Evolutionary conservation across 2,888 invertebrate species (phyloP).

Genomic region (Melanchra persicariae): DNA sequence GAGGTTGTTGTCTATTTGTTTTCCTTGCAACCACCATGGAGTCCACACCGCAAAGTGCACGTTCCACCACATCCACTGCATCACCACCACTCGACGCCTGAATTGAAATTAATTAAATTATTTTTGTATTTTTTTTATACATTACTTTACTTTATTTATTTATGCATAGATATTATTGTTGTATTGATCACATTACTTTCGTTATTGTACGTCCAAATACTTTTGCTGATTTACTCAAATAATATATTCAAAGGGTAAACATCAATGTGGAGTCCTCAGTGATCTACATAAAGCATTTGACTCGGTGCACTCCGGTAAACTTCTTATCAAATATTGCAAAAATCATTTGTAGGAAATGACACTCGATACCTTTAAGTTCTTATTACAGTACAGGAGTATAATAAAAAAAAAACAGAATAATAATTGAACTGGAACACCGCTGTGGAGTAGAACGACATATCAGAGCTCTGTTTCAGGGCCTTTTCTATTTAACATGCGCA

Average conservation of each 20-base stretch:
- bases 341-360: background rate
- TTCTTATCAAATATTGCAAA: background rate
- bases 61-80: slow-evolving; percentile 53
- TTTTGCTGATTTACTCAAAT: too few relatives aligned
- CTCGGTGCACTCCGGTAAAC: background rate
- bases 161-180: too few relatives aligned
- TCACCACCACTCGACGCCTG: slow-evolving; percentile 19
- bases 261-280: background rate
- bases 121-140: too few relatives aligned
- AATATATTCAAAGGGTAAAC: too few relatives aligned
- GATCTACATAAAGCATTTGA: background rate
- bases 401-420: background rate
- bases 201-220: too few relatives aligned
- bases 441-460: background rate
- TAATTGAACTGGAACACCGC: background rate
- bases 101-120: background rate
- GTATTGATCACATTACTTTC: too few relatives aligned
- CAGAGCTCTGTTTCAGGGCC: background rate
- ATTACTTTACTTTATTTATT: too few relatives aligned
- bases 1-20: slow-evolving; percentile 3
- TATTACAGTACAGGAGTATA: too few relatives aligned
- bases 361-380: too few relatives aligned
- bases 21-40: slow-evolving; percentile 41
- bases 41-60: slow-evolving; percentile 53
- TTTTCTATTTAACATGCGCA: background rate